Evolutionary conservation across 2,888 invertebrate species (phyloP), one percentile per base, ranked within the genome.

Genomic region (Zele albiditarsus): DNA sequence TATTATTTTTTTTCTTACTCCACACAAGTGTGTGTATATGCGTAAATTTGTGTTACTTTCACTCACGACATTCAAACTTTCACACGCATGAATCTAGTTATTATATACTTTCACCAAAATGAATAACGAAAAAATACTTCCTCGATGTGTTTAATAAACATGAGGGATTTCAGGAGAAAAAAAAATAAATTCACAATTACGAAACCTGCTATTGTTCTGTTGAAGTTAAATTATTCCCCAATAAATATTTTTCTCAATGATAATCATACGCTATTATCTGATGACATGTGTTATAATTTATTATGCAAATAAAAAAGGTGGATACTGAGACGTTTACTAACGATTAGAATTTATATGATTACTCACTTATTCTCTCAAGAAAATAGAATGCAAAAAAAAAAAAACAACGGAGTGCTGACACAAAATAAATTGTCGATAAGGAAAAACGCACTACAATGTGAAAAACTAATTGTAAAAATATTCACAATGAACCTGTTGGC

Each of bases 1-100:
- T 4, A 62, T 27, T 16, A 16, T 10, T n/a, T 23, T 20, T 63
- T 63, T 3, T 10, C 12, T 63, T 3, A 2, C 12, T 60, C 0
- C 10, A 23, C 25, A 27, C 6, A 60, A 8, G 60, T 4, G 28
- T 1, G 60, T 60, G 60, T 60, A 46, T 42, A 46, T 42, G 25
- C 28, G 16, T 31, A 14, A 23, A 38, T 38, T 23, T 65, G 38
- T 38, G 38, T 42, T 42, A 57, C 68, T 69, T 69, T 69, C 68
- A 69, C 68, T 53, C 12, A 4, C 10, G 20, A 69, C 33, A 69
- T 57, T 69, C 14, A 20, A 69, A 69, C 68, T 69, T 69, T 69
- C 57, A 69, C 68, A 28, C 28, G 68, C 28, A 53, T 69, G 20
- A 69, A 31, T 69, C 28, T 57, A 46, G 27, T 28, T 69, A 38